Percentiles rank a stretch among this genome's conserved stretches.
These are phyloP conservation scores for Myathropa florea DNA, from an alignment of 2,888 invertebrate species.

Conservation along the genomic window DNA sequence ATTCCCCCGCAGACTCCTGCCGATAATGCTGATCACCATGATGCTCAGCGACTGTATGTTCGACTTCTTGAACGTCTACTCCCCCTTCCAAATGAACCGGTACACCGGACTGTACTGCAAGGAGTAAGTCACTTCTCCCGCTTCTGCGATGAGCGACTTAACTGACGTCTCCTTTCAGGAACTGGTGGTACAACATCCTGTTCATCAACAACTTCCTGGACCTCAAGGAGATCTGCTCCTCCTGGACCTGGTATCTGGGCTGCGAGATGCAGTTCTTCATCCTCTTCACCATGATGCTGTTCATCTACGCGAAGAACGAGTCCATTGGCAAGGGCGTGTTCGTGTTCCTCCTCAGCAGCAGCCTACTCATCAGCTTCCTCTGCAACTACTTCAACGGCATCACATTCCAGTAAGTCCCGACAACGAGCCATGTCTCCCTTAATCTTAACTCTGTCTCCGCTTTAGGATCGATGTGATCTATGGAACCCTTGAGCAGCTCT, in stretches of 20 bases:
- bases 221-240: slow-evolving; percentile 74
- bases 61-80: slow-evolving; percentile 74
- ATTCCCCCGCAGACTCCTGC: slow-evolving; percentile 74
- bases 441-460: slow-evolving; percentile 9
- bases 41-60: slow-evolving; percentile 73
- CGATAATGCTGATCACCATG: slow-evolving; percentile 75
- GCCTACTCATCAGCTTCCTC: slow-evolving; percentile 72
- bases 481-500: slow-evolving; percentile 75
- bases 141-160: not conserved
- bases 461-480: slow-evolving; percentile 75
- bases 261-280: slow-evolving; percentile 77
- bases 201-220: slow-evolving; percentile 75
- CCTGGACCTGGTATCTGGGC: slow-evolving; percentile 77
- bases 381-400: slow-evolving; percentile 74
- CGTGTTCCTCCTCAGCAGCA: slow-evolving; percentile 68
- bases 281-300: slow-evolving; percentile 73
- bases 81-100: slow-evolving; percentile 75
- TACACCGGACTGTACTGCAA: slow-evolving; percentile 76
- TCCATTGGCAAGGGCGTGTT: slow-evolving; percentile 73
- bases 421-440: not conserved
- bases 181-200: slow-evolving; percentile 75
- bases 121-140: slow-evolving; percentile 70
- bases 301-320: slow-evolving; percentile 74
- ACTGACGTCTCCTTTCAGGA: slow-evolving; percentile 70
- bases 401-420: slow-evolving; percentile 76